Base-by-base conservation (phyloP, 1,140 invertebrate species). In the Pissodes strobi region DNA sequence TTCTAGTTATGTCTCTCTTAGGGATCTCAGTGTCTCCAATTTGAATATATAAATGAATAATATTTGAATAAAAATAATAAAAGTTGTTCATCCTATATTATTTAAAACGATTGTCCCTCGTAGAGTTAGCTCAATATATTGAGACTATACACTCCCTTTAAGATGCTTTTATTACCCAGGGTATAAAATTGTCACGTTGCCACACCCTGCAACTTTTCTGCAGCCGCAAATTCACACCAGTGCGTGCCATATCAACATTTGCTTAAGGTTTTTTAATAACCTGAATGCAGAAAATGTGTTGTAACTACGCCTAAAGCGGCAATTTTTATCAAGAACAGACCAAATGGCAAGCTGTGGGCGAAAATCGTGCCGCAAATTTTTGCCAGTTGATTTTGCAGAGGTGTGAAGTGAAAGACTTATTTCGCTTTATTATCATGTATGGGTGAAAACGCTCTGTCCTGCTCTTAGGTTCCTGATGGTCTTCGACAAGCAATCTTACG, bases 391-490 rank as follows among this genome's bases (percentile, higher is more conserved):
- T 57, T 57, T 57, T 57, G 53, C 53, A 45, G 53, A 57, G 53
- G 53, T 57, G 53, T 57, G 53, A 57, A 57, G 53, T 57, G 53
- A 57, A 57, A 57, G 53, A 57, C 34, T 57, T 57, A 43, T 43
- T 57, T 38, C 13, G 53, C 43, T 57, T 57, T 57, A 57, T 57
- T 45, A 57, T 17, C 39, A 38, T 53, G 51, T 37, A 38, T 53
- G 18, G 17, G 3, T 9, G 30, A 38, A 53, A 53, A 38, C 12
- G 15, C 19, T 21, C 13, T 46, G 43, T 22, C 19, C 12, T 21
- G 43, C 15, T 9, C 21, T 46, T 46, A 13, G 19, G 43, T 46
- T 21, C 18, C 17, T 46, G 43, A 22, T 46, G 43, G n/a, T 39
- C 25, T 9, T 3, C 3, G 25, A 5, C 25, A 27, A 27, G 25